Base-by-base conservation (phyloP, 2,888 invertebrate genomes). In the Chydorus sphaericus region DNA sequence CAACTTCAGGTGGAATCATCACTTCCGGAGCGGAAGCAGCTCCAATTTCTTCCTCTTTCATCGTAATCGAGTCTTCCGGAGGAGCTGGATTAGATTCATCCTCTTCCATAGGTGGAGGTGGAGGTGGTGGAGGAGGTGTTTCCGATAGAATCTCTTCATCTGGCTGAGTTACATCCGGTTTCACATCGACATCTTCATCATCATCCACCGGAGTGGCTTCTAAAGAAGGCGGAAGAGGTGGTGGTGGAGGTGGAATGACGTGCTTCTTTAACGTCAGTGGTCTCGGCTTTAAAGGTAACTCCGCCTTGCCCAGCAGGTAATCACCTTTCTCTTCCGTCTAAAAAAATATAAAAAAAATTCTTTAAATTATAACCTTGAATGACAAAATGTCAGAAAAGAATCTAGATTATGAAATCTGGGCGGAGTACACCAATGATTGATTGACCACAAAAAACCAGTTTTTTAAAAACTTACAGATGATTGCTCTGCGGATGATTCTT, bases 241-340 rank as follows among this genome's bases (percentile, higher is more conserved):
- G 69, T 10, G 44, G 44, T n/a, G 44, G 44, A 44, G 44, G 44
- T 23, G 44, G 44, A 44, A 44, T 44, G n/a, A 83, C 82, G 63
- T 83, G 84, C 68, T 89, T 89, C 70, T 86, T 81, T 60, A 88
- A 81, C 48, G 86, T 86, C 59, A 89, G 69, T 0, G 88, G 88
- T 62, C 85, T 82, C 1, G 89, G 86, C 72, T 89, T 89, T 61
- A 89, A 82, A 18, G 71, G 70, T 57, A 70, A 68, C 59, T 71
- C 69, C 63, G 63, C 59, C 52, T 62, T 59, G 55, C 62, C 63
- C 49, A 61, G 61, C 57, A 62, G 53, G 23, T 59, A 20, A 14
- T 39, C 48, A 26, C 26, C 16, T 16, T 44, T 23, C 23, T n/a
- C 49, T 18, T 55, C 55, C 4, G 23, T 28, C 44, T 44, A 28